phyloP scores from a whole-genome alignment of 2,888 invertebrate species.

The Heteromurus nitidus region DNA sequence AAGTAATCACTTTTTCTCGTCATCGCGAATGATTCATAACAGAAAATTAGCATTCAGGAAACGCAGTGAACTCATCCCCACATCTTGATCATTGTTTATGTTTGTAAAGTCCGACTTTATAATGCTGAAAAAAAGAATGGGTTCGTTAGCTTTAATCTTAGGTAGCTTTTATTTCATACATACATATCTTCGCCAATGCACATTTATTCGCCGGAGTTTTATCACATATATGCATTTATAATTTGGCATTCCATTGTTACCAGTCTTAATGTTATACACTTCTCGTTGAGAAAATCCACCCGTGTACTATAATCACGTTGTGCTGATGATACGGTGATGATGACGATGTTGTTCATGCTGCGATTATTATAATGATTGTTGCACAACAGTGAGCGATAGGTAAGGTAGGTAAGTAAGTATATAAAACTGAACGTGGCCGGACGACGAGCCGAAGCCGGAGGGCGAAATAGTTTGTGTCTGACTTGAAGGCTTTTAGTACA shows the following conservation, averaged over 20 bases:
- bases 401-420: neutral
- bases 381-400: conserved; percentile 7
- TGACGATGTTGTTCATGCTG: neutral
- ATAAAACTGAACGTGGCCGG: conserved; percentile 22
- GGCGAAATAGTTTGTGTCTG: conserved; percentile 14
- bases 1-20: too few species aligned
- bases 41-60: neutral
- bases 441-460: conserved; percentile 32
- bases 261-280: too few species aligned
- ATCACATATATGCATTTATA: neutral
- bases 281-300: neutral
- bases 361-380: conserved; percentile 19
- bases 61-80: too few species aligned
- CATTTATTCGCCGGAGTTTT: neutral
- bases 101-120: neutral
- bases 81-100: neutral
- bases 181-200: neutral
- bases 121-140: too few species aligned
- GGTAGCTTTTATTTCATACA: too few species aligned
- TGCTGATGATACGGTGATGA: conserved; percentile 5
- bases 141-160: too few species aligned
- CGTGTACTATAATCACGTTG: neutral
- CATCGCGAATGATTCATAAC: neutral
- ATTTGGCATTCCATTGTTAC: neutral
- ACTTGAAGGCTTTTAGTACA: neutral